phyloP scores from a whole-genome alignment of 2,888 invertebrate genomes.

The Drosophila meridionalis region DNA sequence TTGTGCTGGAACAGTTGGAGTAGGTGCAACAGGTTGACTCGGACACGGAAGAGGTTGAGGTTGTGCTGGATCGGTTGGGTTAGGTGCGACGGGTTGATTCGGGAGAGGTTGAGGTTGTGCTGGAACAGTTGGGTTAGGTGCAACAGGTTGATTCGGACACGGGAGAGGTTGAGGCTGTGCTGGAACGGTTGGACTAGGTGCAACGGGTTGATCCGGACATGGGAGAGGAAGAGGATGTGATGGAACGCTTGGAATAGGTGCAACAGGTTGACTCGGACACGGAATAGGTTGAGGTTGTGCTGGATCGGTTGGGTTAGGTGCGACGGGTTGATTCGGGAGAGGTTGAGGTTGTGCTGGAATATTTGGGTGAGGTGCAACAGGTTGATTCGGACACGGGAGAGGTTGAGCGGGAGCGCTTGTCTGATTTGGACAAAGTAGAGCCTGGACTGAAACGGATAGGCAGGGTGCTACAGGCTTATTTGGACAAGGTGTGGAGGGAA shows the following conservation, averaged over 20 bases:
- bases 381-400: background rate
- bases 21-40: background rate
- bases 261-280: constrained; percentile 3
- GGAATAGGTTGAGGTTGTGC: background rate
- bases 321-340: constrained; percentile 4
- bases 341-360: background rate
- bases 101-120: constrained; percentile 7
- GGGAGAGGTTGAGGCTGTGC: constrained; percentile 6
- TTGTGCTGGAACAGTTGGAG: constrained; percentile 4
- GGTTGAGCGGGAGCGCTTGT: background rate
- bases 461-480: constrained; percentile 5
- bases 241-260: constrained; percentile 8
- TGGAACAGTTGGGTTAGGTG: constrained; percentile 8
- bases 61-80: background rate
- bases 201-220: constrained; percentile 14
- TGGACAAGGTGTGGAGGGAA: background rate
- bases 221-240: constrained; percentile 8
- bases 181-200: constrained; percentile 10
- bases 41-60: constrained; percentile 7
- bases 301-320: background rate
- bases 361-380: background rate
- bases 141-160: background rate
- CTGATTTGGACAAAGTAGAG: constrained; percentile 14
- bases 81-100: constrained; percentile 2
- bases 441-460: constrained; percentile 1